phyloP scores from a whole-genome alignment of 2,797 vertebrate genomes.

The Dermochelys coriacea region DNA sequence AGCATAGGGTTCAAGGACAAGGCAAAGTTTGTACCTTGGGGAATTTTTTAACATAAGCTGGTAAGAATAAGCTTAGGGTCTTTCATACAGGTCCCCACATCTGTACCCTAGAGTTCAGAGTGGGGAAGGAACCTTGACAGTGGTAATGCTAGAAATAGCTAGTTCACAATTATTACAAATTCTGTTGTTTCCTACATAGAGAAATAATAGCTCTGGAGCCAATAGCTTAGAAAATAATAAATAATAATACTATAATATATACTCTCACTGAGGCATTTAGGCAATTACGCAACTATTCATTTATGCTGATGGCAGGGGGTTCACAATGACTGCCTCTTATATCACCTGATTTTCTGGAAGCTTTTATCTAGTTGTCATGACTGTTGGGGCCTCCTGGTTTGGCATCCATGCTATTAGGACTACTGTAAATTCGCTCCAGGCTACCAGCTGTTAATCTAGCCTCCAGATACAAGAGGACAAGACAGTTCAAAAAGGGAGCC shows the following conservation, averaged over 20 bases:
- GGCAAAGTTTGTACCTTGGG: too few relatives aligned
- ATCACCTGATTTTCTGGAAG: neutral
- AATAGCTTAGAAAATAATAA: neutral
- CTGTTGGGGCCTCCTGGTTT: neutral
- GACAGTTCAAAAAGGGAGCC: neutral
- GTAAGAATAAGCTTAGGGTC: too few relatives aligned
- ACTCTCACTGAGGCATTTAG: neutral
- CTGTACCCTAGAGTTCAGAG: too few relatives aligned
- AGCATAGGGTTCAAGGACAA: too few relatives aligned
- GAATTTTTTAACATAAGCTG: too few relatives aligned
- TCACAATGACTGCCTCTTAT: neutral
- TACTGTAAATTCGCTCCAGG: neutral
- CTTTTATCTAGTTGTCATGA: neutral
- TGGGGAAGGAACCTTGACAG: too few relatives aligned
- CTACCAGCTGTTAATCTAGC: neutral
- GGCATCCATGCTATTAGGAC: neutral
- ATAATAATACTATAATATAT: neutral
- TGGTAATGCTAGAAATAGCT: slow-evolving; percentile 7
- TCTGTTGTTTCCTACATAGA: neutral
- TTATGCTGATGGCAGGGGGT: neutral
- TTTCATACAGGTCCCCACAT: too few relatives aligned
- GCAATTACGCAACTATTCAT: neutral
- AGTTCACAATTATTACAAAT: neutral
- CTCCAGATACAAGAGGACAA: neutral
- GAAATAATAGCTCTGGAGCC: neutral